Evolutionary conservation across 37 sponge, comb jelly and placozoan genomes (phyloP).

Genomic region (Petrosia ficiformis): DNA sequence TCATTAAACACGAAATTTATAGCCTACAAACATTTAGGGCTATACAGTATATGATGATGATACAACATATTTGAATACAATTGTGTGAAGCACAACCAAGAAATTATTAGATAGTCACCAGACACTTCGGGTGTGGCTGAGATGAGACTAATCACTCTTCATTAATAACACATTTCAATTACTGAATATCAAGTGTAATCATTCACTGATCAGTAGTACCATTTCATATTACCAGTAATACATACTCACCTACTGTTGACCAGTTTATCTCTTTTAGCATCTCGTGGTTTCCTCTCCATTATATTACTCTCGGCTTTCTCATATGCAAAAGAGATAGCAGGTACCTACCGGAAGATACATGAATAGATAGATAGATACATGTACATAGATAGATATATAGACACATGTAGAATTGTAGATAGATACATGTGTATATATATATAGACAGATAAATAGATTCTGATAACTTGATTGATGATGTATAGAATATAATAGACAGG

Average conservation of each 20-base stretch:
- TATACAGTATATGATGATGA: too few species aligned
- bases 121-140: too few species aligned
- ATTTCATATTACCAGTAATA: too few species aligned
- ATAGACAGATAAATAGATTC: conserved; percentile 15
- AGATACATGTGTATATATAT: not conserved
- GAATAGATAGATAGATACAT: not conserved
- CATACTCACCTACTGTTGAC: conserved; percentile 85
- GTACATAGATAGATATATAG: not conserved
- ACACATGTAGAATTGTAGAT: too few species aligned
- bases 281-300: conserved; percentile 90
- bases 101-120: too few species aligned
- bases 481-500: not conserved
- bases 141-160: too few species aligned
- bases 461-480: conserved; percentile 29
- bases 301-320: conserved; percentile 96
- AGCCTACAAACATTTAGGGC: too few species aligned
- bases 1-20: too few species aligned
- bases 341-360: conserved; percentile 41
- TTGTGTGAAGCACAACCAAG: too few species aligned
- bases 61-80: too few species aligned
- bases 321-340: conserved; percentile 97
- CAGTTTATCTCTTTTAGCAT: conserved; percentile 77
- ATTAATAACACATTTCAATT: too few species aligned
- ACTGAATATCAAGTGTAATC: conserved; percentile 31
- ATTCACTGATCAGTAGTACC: conserved; percentile 68